Conservation (phyloP, 2,888 invertebrate species). For the Acrocyrtus sp. region DNA sequence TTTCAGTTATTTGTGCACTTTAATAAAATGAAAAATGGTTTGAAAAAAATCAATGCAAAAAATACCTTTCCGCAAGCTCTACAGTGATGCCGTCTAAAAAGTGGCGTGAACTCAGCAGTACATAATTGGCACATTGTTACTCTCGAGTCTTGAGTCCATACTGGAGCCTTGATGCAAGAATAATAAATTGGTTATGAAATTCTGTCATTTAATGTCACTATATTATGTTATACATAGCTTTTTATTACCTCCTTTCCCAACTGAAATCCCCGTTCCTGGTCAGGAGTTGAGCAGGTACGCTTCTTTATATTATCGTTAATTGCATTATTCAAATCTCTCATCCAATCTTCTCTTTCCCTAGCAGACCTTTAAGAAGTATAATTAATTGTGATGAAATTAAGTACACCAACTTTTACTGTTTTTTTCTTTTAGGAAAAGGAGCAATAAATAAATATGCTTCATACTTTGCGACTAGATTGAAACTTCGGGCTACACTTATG, state of each 20-base stretch:
- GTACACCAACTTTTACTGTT: background rate
- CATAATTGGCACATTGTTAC: conserved; percentile 76
- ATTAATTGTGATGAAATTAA: background rate
- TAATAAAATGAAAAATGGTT: background rate
- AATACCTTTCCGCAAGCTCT: conserved; percentile 75
- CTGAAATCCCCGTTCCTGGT: conserved; percentile 56
- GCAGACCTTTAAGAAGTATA: conserved; percentile 65
- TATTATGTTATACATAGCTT: background rate
- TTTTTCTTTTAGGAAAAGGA: background rate
- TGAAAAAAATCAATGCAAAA: no score
- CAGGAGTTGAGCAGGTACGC: conserved; percentile 62
- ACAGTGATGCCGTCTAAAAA: conserved; percentile 75
- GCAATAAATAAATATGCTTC: no score
- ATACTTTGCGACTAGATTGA: conserved; percentile 70
- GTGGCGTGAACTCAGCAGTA: conserved; percentile 73
- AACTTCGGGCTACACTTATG: conserved; percentile 70
- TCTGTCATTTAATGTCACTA: no score
- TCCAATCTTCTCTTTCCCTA: conserved; percentile 70
- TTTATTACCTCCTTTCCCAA: conserved; percentile 66
- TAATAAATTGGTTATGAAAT: no score
- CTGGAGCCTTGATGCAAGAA: conserved; percentile 67
- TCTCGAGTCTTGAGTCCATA: conserved; percentile 72
- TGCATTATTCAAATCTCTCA: conserved; percentile 68
- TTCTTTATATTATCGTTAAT: conserved; percentile 68
- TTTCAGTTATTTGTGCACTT: no score